phyloP scores from a whole-genome alignment of 2,113 vertebrate species.

The Anas platyrhynchos region DNA sequence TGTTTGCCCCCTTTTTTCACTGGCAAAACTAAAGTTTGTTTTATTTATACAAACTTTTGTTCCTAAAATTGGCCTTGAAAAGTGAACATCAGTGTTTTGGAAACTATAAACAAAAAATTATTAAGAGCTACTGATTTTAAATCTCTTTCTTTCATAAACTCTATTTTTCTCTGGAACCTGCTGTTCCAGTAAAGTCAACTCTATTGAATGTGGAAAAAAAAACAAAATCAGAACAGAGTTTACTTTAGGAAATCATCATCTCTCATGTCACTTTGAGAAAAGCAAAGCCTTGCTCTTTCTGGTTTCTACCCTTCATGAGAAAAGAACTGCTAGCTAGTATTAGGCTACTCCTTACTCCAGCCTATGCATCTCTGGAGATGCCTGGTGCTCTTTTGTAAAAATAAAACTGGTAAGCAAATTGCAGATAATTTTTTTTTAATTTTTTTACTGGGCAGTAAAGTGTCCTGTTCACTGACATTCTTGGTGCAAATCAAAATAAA shows the following conservation, averaged over 20 bases:
- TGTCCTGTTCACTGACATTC: background rate
- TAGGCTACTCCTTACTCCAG: background rate
- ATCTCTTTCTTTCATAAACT: background rate
- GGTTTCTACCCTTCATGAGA: background rate
- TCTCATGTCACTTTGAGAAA: background rate
- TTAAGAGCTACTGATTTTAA: background rate
- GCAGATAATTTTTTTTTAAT: background rate
- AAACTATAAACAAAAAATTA: background rate
- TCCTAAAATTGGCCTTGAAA: background rate
- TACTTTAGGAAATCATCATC: background rate
- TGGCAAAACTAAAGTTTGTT: background rate
- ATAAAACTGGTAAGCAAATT: background rate
- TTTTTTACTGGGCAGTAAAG: background rate
- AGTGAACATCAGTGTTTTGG: background rate
- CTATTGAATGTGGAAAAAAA: background rate
- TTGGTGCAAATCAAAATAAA: background rate
- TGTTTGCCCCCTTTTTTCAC: background rate
- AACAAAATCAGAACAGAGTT: background rate
- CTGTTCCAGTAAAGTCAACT: background rate
- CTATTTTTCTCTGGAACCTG: background rate
- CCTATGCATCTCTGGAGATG: background rate
- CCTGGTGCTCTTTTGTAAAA: background rate
- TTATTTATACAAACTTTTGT: background rate
- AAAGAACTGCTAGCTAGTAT: background rate
- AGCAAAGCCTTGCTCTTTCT: background rate